These are phyloP conservation scores for Mus minutoides DNA, from an alignment of 2,797 vertebrate species.

Conservation along the genomic window DNA sequence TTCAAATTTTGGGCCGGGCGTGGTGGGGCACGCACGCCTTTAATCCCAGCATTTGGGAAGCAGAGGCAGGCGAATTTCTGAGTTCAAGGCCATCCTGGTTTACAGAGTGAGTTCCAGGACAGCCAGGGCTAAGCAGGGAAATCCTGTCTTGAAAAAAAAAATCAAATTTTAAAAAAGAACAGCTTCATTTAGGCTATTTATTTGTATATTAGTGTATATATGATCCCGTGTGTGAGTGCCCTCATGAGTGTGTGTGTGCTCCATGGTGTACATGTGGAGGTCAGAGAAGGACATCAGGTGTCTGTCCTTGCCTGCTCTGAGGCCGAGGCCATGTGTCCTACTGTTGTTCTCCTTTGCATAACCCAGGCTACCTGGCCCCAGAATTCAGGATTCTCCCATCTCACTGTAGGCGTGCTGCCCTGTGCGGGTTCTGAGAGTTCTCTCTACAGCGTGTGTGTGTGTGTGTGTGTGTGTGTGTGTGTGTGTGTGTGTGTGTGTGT, in stretches of 20 bases:
- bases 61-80: too few species aligned
- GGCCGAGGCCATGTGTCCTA: not conserved
- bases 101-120: too few species aligned
- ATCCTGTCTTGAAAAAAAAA: too few species aligned
- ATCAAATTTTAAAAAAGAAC: not conserved
- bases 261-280: not conserved
- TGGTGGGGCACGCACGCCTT: too few species aligned
- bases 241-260: too few species aligned
- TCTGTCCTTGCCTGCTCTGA: not conserved
- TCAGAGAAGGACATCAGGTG: not conserved
- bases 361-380: not conserved
- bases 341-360: not conserved
- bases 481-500: not conserved
- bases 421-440: not conserved
- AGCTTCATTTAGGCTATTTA: not conserved
- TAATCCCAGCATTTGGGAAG: too few species aligned
- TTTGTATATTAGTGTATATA: not conserved
- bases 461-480: too few species aligned
- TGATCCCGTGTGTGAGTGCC: not conserved
- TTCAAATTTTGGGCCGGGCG: not conserved
- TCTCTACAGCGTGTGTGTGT: too few species aligned
- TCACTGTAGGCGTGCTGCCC: not conserved
- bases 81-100: too few species aligned
- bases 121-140: too few species aligned
- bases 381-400: not conserved